Base-by-base conservation (phyloP, 37 sponge, comb jelly and placozoan genomes). In the Petrosia ficiformis region DNA sequence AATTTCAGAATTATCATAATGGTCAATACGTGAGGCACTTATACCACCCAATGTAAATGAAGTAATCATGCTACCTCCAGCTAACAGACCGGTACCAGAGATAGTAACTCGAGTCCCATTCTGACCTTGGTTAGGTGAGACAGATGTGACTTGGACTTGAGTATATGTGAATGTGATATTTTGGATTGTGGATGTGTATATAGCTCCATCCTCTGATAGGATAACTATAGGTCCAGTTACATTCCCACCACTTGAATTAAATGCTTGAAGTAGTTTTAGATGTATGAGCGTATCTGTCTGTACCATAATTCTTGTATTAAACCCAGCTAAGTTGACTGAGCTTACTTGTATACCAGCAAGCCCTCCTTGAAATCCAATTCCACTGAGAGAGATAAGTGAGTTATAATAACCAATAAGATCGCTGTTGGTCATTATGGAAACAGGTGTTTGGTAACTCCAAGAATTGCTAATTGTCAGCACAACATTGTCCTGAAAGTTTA, bases 61-160 rank as follows among this genome's bases (percentile, higher is more conserved):
- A 14, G 68, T n/a, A 2, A 90, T 59, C 39, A 22, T 41, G 6
- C 54, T 59, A 4, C 77, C 77, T 38, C 85, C 81, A 39, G 68
- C 82, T n/a, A 83, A 75, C 1, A 90, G 74, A 10, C 66, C 44
- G 16, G 25, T 59, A 1, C 90, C 90, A 10, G 19, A 34, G 25
- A 90, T 67, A 19, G 42, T 77, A 31, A 90, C 90, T 39, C 25
- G 25, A 4, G 93, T 93, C 22, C 93, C 86, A n/a, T 33, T 43
- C 68, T 87, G 87, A 6, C 93, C 93, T 31, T 10, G 28, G 34
- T 60, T 60, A 11, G 93, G 93, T 14, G 42, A 61, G 1, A 93
- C 78, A 0, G 32, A n/a, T 30, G 33, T 3, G 35, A 88, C 77
- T 2, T 61, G 34, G 2, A 84, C 75, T 26, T 81, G 77, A 22